Percentiles rank a stretch among this genome's conserved stretches.
Evolutionary conservation across 2,113 vertebrate genomes (phyloP).

Genomic region (Seriola rivoliana): DNA sequence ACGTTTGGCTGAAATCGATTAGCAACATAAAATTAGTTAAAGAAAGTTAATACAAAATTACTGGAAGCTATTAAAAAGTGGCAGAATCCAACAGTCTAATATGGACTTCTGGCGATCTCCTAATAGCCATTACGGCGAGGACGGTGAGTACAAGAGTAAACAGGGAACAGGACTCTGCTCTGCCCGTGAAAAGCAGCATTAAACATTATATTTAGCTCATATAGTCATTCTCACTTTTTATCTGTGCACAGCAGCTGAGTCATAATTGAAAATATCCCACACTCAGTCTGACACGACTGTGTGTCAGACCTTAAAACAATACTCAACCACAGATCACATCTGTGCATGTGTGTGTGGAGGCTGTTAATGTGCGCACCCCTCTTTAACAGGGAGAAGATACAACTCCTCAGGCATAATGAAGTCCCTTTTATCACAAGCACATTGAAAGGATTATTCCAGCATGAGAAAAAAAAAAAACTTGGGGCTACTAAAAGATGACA

Average conservation of each 20-base stretch:
- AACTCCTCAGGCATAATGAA: conserved; percentile 17
- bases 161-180: not conserved
- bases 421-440: conserved; percentile 23
- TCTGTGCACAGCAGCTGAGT: conserved; percentile 31
- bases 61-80: conserved; percentile 13
- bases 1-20: conserved; percentile 25
- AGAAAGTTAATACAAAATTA: conserved; percentile 10
- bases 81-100: not conserved
- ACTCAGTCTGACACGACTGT: conserved; percentile 9
- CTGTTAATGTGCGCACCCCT: not conserved
- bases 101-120: not conserved
- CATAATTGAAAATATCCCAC: conserved; percentile 53
- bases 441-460: conserved; percentile 40
- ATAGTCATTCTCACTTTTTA: conserved; percentile 3
- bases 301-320: conserved; percentile 26
- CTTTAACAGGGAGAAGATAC: conserved; percentile 8
- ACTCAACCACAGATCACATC: not conserved
- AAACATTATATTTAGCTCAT: conserved; percentile 4
- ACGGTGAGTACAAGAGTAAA: conserved; percentile 37
- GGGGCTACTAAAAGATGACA: conserved; percentile 36
- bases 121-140: conserved; percentile 17
- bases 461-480: conserved; percentile 11
- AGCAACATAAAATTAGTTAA: not conserved
- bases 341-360: not conserved
- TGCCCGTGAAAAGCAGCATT: conserved; percentile 30